These are phyloP conservation scores for Melanotus villosus DNA, from an alignment of 2,888 invertebrate genomes.

Conservation along the genomic window DNA sequence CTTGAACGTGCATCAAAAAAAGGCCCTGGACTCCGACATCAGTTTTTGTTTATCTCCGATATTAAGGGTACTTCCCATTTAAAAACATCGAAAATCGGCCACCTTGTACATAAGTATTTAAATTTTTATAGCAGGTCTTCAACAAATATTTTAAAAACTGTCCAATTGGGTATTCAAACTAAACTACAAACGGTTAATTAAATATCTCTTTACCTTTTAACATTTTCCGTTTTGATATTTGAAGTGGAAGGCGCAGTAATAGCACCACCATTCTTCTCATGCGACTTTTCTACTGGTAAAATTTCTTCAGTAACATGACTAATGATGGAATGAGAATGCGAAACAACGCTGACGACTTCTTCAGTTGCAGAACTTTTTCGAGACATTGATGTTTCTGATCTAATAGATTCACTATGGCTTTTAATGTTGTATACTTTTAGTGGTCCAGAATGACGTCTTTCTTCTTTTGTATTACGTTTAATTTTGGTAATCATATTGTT, in stretches of 20 bases:
- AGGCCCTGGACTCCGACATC: too few relatives aligned
- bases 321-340: constrained; percentile 55
- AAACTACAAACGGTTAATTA: too few relatives aligned
- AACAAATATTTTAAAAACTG: too few relatives aligned
- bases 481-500: constrained; percentile 70
- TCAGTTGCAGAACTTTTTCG: constrained; percentile 58
- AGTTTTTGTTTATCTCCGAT: too few relatives aligned
- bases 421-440: constrained; percentile 70
- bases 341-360: constrained; percentile 60
- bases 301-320: constrained; percentile 51
- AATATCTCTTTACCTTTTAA: constrained; percentile 56
- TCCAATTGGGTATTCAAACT: too few relatives aligned
- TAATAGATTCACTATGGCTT: constrained; percentile 65
- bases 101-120: too few relatives aligned
- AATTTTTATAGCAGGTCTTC: too few relatives aligned
- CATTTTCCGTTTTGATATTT: constrained; percentile 50
- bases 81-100: too few relatives aligned
- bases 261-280: constrained; percentile 4
- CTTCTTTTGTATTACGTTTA: constrained; percentile 67
- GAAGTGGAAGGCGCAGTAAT: constrained; percentile 10
- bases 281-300: constrained; percentile 14
- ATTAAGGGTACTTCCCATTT: too few relatives aligned
- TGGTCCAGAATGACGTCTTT: constrained; percentile 68
- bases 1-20: too few relatives aligned
- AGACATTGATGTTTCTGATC: constrained; percentile 63